Conservation (phyloP, 2,888 invertebrate genomes). For the Crocallis elinguaria region DNA sequence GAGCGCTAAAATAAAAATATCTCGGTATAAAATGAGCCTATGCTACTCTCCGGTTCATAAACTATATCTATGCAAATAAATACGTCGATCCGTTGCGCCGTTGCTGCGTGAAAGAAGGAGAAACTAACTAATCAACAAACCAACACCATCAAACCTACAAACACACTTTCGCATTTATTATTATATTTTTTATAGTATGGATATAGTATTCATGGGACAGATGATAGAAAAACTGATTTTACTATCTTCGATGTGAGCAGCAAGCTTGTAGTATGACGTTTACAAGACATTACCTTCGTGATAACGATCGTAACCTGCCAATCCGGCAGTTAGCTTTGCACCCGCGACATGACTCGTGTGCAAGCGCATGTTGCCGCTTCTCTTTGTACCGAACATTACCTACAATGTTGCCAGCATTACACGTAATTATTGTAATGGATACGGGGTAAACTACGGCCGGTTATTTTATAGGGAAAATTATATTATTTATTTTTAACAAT, state of each 20-base stretch:
- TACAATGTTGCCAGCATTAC: slow-evolving; percentile 50
- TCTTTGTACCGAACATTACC: slow-evolving; percentile 30
- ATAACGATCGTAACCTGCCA: slow-evolving; percentile 27
- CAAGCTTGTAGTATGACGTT: slow-evolving; percentile 1
- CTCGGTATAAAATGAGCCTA: too few species aligned
- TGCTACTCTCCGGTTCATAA: too few species aligned
- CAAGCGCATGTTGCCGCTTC: slow-evolving; percentile 32
- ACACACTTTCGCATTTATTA: background rate
- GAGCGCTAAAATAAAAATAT: too few species aligned
- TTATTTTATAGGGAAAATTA: slow-evolving; percentile 5
- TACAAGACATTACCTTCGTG: slow-evolving; percentile 26
- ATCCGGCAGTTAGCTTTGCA: slow-evolving; percentile 32
- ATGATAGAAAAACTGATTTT: too few species aligned
- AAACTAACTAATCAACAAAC: too few species aligned
- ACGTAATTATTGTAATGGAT: slow-evolving; percentile 53
- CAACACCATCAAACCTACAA: background rate
- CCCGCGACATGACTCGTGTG: slow-evolving; percentile 24
- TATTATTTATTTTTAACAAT: too few species aligned
- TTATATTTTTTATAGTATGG: too few species aligned
- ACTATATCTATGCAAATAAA: too few species aligned
- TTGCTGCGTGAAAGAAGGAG: too few species aligned
- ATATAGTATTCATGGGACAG: too few species aligned
- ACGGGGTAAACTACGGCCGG: slow-evolving; percentile 45
- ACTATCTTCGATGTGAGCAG: slow-evolving; percentile 1
- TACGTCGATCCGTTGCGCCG: too few species aligned